Conservation (phyloP, 2,888 invertebrate genomes). For the Mythimna lalbum region DNA sequence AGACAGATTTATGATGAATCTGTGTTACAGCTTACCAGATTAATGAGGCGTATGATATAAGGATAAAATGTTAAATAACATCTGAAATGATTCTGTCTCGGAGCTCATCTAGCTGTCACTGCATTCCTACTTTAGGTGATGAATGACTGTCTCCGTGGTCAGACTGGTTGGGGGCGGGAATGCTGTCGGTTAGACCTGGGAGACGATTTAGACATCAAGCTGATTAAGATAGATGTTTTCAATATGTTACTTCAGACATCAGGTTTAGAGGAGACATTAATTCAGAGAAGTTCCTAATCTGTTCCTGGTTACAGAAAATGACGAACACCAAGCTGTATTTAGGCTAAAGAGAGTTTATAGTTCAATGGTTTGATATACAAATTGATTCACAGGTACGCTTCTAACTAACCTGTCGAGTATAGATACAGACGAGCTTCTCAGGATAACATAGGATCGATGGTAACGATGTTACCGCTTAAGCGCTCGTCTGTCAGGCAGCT, state of each 20-base stretch:
- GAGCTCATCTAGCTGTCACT: slow-evolving; percentile 30
- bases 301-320: not conserved
- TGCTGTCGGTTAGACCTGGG: not conserved
- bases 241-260: not conserved
- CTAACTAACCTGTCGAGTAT: not conserved
- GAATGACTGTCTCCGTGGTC: not conserved
- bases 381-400: not conserved
- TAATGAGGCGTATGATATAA: slow-evolving; percentile 41
- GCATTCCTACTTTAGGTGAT: slow-evolving; percentile 19
- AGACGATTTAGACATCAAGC: not conserved
- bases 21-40: slow-evolving; percentile 28
- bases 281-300: not conserved
- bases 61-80: slow-evolving; percentile 37
- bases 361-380: no score
- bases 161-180: not conserved
- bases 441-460: slow-evolving; percentile 2
- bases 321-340: no score
- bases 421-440: slow-evolving; percentile 2
- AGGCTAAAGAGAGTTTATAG: not conserved
- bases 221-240: not conserved
- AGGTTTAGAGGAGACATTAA: not conserved
- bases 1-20: slow-evolving; percentile 46
- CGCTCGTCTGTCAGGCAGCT: slow-evolving; percentile 29
- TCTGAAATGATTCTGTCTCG: slow-evolving; percentile 35
- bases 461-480: slow-evolving; percentile 13